phyloP scores from a whole-genome alignment of 2,113 vertebrate genomes.

The Calidris pugnax region DNA sequence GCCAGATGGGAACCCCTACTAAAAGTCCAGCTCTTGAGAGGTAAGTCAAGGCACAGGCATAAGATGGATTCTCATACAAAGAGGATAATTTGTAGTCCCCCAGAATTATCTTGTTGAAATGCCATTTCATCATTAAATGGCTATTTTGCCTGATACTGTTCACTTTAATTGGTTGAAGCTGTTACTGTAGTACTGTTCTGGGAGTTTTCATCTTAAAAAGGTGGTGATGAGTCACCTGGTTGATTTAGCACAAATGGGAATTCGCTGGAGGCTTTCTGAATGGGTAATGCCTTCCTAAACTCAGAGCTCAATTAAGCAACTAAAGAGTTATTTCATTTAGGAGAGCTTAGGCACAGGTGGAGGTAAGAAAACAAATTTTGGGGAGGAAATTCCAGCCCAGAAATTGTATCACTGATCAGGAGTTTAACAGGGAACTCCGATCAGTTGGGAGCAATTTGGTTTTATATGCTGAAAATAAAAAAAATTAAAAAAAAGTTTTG shows the following conservation, averaged over 20 bases:
- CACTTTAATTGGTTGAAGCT: not conserved
- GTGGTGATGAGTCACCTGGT: slow-evolving; percentile 28
- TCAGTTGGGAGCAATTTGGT: not conserved
- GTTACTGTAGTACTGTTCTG: not conserved
- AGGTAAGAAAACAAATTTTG: not conserved
- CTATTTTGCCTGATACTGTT: not conserved
- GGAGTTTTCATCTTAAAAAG: slow-evolving; percentile 28
- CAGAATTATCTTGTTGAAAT: not conserved
- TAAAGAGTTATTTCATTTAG: slow-evolving; percentile 16
- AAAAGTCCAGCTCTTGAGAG: not conserved
- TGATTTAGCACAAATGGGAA: slow-evolving; percentile 10
- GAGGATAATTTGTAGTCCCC: not conserved
- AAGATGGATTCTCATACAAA: not conserved
- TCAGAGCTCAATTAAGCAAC: slow-evolving; percentile 28
- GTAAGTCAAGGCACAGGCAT: not conserved
- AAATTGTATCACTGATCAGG: not conserved
- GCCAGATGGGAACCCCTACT: not conserved
- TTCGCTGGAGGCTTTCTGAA: slow-evolving; percentile 11
- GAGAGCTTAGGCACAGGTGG: not conserved
- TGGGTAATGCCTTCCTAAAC: slow-evolving; percentile 23
- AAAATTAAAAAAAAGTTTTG: too few species aligned
- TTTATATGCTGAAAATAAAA: not conserved
- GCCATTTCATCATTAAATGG: not conserved
- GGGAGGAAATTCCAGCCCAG: not conserved
- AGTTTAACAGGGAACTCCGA: not conserved